Evolutionary conservation across 2,797 vertebrate species (phyloP), one percentile per base, ranked within the genome.

Genomic region (Acanthis flammea): DNA sequence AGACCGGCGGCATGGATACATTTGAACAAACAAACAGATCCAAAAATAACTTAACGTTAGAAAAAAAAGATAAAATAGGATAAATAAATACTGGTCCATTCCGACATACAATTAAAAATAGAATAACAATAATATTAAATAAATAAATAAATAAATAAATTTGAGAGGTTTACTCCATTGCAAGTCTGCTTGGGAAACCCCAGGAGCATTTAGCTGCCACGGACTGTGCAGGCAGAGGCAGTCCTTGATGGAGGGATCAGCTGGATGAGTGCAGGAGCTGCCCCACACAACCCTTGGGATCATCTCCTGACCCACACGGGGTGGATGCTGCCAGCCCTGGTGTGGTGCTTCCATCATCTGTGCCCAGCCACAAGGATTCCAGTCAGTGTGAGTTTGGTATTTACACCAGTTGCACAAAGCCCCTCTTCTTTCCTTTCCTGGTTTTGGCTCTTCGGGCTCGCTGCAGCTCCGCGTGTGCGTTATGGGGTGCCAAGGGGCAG

Each of bases 1-100:
- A 82, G 55, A 78, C 73, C 45, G 45, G 92, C 6, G 37, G 94
- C 82, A 50, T 16, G 47, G 79, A 75, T 55, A 82, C 78, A 84
- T 70, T 67, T 86, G 55, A 74, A 90, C 72, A 91, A 85, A 94
- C 86, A 91, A 74, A 96, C 10, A 55, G 57, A 85, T 57, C n/a
- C 24, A 23, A 83, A 89, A 96, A 97, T 95, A 96, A 96, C 67
- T 88, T 89, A 95, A 30, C 45, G 72, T 24, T 48, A 12, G 39
- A 10, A 30, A 50, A n/a, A 33, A 25, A 55, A 55, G 33, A 11
- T 47, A 85, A 55, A 55, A 11, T 50, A 85, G 39, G 97, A 96
- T 94, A 97, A 97, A 97, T 94, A 97, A 97, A 97, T 94, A 96
- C 86, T 74, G 77, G 80, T 33, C 60, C 89, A 17, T 75, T 53